Evolutionary conservation across 2,888 invertebrate genomes (phyloP).

Genomic region (Pseudolycoriella hygida): DNA sequence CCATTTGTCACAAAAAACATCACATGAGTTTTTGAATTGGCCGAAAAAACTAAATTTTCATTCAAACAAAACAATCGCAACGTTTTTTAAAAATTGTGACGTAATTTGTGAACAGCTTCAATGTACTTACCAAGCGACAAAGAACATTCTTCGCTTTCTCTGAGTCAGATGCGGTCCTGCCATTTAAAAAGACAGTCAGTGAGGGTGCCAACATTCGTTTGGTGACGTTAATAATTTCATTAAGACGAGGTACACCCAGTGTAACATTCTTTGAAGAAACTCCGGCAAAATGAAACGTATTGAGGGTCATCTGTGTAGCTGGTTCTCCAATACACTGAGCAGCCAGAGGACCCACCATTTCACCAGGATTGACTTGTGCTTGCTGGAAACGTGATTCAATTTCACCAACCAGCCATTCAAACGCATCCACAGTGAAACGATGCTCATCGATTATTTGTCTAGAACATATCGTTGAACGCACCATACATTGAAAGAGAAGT

Average conservation of each 20-base stretch:
- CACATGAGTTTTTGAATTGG: too few species aligned
- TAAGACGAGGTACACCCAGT: constrained; percentile 93
- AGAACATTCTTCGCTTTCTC: constrained; percentile 98
- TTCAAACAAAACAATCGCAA: too few species aligned
- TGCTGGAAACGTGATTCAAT: constrained; percentile 97
- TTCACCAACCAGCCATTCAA: constrained; percentile 99
- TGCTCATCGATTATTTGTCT: constrained; percentile 95
- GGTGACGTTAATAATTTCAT: constrained; percentile 96
- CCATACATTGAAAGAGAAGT: constrained; percentile 84
- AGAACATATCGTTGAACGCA: constrained; percentile 87
- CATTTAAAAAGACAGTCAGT: constrained; percentile 90
- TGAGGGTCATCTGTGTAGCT: constrained; percentile 98
- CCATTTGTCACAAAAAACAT: too few species aligned
- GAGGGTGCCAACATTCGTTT: constrained; percentile 99
- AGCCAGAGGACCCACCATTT: constrained; percentile 98
- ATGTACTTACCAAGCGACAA: constrained; percentile 71
- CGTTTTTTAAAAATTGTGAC: too few species aligned
- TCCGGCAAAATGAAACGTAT: constrained; percentile 99
- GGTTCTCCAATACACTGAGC: constrained; percentile 99
- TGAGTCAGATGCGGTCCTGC: constrained; percentile 92
- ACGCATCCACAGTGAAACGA: constrained; percentile 84
- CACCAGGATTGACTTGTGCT: constrained; percentile 88
- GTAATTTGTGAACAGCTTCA: too few species aligned
- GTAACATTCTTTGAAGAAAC: constrained; percentile 99
- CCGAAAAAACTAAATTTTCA: too few species aligned